Evolutionary conservation across 2,797 vertebrate genomes (phyloP), one percentile per base, ranked within the genome.

Genomic region (Dryobates pubescens): DNA sequence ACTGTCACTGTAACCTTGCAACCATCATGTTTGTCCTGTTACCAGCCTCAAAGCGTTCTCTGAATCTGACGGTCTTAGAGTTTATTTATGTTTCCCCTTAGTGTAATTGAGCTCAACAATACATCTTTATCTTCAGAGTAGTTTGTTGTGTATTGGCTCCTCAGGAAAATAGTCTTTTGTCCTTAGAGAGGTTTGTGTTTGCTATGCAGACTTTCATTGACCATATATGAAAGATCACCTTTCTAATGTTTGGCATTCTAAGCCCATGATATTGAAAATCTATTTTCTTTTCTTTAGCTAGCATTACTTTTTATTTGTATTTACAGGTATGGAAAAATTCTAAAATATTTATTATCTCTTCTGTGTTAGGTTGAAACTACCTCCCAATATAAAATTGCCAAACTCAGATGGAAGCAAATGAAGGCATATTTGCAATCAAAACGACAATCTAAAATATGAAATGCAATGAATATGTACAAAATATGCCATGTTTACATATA

Each of bases 11-110:
- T 74, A 57, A 32, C 3, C 9, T 94, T 0, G 5, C 41, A 80
- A 10, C 15, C 51, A 11, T 80, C 43, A 5, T 62, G 14, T 43
- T 82, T 88, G 7, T 45, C 15, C 32, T 41, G 27, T 38, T 47
- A 78, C 10, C 17, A 19, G n/a, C 24, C 27, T 75, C 67, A 87
- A 77, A 92, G 19, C 45, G 19, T 57, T 91, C n/a, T 92, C 32
- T 59, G 78, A 86, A 90, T 86, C 17, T 86, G 86, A 85, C 76
- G 92, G 68, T 68, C 11, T 62, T 56, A 79, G 59, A 32, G 9
- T 88, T 89, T 95, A 94, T 93, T 96, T 94, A 92, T 82, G 51
- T 91, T 90, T 90, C 20, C 74, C 30, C 43, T 92, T 62, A 64
- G 29, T 69, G 22, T 77, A 94, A 90, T 65, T 93, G 30, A 23